Percentiles rank a stretch among this genome's conserved stretches.
These are phyloP conservation scores for Lucinisca nassula DNA, from an alignment of 2,888 invertebrate genomes.

Conservation along the genomic window DNA sequence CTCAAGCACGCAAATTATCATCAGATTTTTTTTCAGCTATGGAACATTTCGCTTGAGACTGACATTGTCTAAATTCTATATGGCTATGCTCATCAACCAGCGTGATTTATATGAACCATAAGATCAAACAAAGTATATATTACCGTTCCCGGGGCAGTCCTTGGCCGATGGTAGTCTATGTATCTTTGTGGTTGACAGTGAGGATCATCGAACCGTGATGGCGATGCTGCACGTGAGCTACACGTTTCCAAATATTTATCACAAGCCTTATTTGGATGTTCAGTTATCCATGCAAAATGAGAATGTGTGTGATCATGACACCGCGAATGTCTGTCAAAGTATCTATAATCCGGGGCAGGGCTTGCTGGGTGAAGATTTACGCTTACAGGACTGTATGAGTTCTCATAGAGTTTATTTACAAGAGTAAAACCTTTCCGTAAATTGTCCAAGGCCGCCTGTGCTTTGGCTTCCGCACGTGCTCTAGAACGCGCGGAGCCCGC, in stretches of 20 bases:
- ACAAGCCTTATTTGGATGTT: slow-evolving; percentile 77
- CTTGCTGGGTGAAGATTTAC: slow-evolving; percentile 73
- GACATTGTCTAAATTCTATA: too few species aligned
- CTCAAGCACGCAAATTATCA: too few species aligned
- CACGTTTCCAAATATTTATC: slow-evolving; percentile 62
- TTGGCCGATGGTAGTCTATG: slow-evolving; percentile 79
- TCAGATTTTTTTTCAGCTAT: too few species aligned
- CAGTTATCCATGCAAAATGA: slow-evolving; percentile 66
- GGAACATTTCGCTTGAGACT: too few species aligned
- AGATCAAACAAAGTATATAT: slow-evolving; percentile 1
- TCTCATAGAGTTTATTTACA: slow-evolving; percentile 77
- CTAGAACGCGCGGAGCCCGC: slow-evolving; percentile 58
- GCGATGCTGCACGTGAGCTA: slow-evolving; percentile 64
- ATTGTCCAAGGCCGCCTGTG: slow-evolving; percentile 53
- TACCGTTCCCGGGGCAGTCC: slow-evolving; percentile 78
- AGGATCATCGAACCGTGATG: slow-evolving; percentile 55
- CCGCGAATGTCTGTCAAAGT: slow-evolving; percentile 80
- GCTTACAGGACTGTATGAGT: slow-evolving; percentile 52
- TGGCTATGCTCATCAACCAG: too few species aligned
- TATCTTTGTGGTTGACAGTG: slow-evolving; percentile 73
- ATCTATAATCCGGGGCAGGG: slow-evolving; percentile 75
- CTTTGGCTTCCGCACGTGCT: slow-evolving; percentile 48
- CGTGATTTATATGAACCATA: too few species aligned
- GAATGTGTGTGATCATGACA: slow-evolving; percentile 79
- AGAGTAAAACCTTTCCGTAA: slow-evolving; percentile 73